These are phyloP conservation scores for Furnarius figulus DNA, from an alignment of 2,113 vertebrate species.

Conservation along the genomic window DNA sequence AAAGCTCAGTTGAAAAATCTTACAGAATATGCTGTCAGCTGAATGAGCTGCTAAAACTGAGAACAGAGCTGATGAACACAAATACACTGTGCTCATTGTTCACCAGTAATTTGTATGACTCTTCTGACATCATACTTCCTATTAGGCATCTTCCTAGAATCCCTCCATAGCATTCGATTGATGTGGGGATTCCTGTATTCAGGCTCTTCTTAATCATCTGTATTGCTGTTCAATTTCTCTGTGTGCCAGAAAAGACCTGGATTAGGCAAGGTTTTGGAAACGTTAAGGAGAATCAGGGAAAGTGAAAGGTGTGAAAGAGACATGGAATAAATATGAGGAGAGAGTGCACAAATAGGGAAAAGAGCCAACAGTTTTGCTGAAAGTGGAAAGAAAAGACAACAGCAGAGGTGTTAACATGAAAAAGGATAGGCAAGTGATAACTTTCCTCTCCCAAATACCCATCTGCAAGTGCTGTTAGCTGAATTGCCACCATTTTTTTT, in stretches of 20 bases:
- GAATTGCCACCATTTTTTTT: neutral
- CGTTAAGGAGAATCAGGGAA: neutral
- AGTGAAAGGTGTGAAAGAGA: neutral
- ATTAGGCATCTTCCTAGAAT: neutral
- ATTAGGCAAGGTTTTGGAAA: neutral
- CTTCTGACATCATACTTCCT: neutral
- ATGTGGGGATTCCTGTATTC: neutral
- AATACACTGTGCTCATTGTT: accelerated
- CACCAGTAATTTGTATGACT: neutral
- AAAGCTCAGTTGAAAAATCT: neutral
- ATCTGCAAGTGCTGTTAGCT: neutral
- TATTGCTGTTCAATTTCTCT: neutral
- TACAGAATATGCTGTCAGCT: neutral
- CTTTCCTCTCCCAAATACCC: neutral
- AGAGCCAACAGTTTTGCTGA: neutral
- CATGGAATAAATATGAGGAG: neutral
- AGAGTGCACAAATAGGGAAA: neutral
- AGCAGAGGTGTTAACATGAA: neutral
- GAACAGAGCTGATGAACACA: neutral
- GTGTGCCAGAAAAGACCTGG: neutral
- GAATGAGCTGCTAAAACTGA: neutral
- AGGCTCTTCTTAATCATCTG: neutral
- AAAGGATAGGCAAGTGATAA: neutral
- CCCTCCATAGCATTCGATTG: neutral
- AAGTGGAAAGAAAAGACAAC: neutral